phyloP scores from a whole-genome alignment of 2,113 vertebrate genomes.

The Sphaerodactylus townsendi region DNA sequence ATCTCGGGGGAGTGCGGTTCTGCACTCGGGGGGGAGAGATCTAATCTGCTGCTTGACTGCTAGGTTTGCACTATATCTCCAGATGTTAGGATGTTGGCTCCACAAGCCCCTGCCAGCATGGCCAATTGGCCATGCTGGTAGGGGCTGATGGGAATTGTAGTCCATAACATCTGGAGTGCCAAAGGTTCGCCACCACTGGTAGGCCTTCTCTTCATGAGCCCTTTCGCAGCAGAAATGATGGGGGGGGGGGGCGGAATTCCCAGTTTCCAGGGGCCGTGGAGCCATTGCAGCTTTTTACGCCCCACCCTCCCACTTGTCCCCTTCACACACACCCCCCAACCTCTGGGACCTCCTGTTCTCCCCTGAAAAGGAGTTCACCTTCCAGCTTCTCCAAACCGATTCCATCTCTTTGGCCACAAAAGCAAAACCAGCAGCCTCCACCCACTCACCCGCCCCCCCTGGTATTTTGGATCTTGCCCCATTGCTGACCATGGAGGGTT shows the following conservation, averaged over 20 bases:
- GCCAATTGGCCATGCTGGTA: no score
- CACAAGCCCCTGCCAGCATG: no score
- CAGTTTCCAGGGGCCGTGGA: neutral
- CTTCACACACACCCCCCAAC: no score
- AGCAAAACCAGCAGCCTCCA: constrained; percentile 5
- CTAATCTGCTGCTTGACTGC: neutral
- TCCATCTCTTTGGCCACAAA: neutral
- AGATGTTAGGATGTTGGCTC: no score
- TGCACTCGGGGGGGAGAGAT: neutral
- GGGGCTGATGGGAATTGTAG: no score
- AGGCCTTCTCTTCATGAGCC: neutral
- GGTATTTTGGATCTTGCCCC: constrained; percentile 4
- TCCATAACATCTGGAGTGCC: no score
- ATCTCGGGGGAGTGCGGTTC: no score
- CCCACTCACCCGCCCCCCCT: no score
- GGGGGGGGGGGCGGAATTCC: neutral
- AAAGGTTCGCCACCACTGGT: no score
- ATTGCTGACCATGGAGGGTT: constrained; percentile 16
- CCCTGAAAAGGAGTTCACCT: neutral
- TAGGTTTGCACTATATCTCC: no score
- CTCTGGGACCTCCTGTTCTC: neutral
- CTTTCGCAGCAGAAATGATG: neutral
- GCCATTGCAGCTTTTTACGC: neutral
- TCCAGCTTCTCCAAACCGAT: neutral
- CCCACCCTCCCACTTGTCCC: neutral